Evolutionary conservation across 2,888 invertebrate species (phyloP).

Genomic region (Tachina fera): DNA sequence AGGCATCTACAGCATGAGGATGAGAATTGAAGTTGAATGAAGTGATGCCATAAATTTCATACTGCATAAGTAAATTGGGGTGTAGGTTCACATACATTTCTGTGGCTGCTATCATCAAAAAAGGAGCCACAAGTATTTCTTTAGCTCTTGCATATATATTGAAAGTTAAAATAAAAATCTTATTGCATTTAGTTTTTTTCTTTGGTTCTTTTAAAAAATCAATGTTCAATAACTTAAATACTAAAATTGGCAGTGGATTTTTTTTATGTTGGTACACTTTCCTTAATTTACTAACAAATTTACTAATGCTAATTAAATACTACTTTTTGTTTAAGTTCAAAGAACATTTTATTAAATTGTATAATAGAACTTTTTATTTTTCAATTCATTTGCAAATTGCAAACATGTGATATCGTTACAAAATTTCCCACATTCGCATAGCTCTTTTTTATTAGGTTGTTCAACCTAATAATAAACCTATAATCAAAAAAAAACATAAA

Average conservation of each 20-base stretch:
- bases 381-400: no score
- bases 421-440: no score
- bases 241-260: conserved; percentile 65
- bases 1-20: neutral
- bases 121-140: conserved; percentile 3
- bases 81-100: neutral
- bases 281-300: neutral
- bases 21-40: neutral
- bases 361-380: no score
- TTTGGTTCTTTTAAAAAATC: neutral
- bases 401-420: no score
- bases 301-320: conserved; percentile 21
- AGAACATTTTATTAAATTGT: neutral
- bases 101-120: conserved; percentile 4
- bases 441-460: no score
- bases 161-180: neutral
- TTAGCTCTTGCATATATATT: neutral
- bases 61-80: neutral
- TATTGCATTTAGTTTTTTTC: no score
- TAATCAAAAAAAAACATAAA: no score
- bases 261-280: conserved; percentile 14
- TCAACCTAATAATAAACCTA: no score
- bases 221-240: conserved; percentile 38
- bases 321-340: neutral
- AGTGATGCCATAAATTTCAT: neutral